A percentile compares a stretch with the other conserved stretches of the same genome.
phyloP scores from a whole-genome alignment of 2,888 invertebrate species.

The Charanyca ferruginea region DNA sequence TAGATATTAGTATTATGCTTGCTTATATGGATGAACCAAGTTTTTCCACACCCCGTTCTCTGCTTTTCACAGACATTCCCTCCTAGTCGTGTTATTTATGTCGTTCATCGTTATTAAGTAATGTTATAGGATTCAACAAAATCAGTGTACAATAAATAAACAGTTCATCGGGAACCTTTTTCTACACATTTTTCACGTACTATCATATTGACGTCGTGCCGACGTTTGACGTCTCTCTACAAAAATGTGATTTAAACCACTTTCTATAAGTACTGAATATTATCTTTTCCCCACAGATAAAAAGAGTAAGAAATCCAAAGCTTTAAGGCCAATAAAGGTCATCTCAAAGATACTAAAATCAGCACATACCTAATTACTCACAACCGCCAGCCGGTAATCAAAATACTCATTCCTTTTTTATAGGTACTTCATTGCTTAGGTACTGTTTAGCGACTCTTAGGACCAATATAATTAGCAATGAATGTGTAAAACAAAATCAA shows the following conservation, averaged over 20 bases:
- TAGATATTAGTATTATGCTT: neutral
- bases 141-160: neutral
- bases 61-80: neutral
- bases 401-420: constrained; percentile 8
- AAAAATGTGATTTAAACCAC: too few relatives aligned
- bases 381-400: constrained; percentile 4
- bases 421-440: constrained; percentile 9
- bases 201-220: neutral
- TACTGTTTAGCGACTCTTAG: constrained; percentile 6
- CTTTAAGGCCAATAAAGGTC: neutral
- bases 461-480: constrained; percentile 27
- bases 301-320: neutral
- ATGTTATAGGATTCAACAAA: neutral
- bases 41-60: neutral
- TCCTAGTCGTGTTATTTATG: neutral
- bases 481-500: constrained; percentile 32
- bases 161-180: neutral
- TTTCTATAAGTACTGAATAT: neutral
- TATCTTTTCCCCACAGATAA: neutral
- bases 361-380: constrained; percentile 13
- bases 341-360: constrained; percentile 22
- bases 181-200: neutral
- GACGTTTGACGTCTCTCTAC: too few relatives aligned
- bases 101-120: neutral
- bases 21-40: neutral